phyloP scores from a whole-genome alignment of 2,113 vertebrate species.

The Strix aluco region DNA sequence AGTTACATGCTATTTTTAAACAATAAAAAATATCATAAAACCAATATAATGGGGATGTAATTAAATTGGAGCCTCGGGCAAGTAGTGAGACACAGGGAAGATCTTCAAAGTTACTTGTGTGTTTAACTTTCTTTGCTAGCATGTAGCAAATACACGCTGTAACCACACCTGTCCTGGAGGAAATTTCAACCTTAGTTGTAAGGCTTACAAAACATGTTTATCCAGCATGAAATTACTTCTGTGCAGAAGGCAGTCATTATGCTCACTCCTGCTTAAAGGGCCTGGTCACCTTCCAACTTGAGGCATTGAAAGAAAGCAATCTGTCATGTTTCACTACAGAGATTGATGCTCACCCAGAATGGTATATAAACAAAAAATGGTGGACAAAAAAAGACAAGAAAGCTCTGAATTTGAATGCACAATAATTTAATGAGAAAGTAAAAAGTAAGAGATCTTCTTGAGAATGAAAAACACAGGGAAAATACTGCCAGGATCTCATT shows the following conservation, averaged over 20 bases:
- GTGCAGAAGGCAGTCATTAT: not conserved
- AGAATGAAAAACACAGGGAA: not conserved
- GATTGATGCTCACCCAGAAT: not conserved
- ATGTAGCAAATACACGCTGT: not conserved
- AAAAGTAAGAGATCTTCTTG: accelerated
- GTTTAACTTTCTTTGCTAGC: not conserved
- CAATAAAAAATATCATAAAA: not conserved
- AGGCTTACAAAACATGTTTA: not conserved
- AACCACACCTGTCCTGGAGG: not conserved
- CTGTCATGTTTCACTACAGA: not conserved
- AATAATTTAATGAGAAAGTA: not conserved
- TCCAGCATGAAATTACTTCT: not conserved
- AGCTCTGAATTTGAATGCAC: not conserved
- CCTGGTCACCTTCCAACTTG: not conserved
- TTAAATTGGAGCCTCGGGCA: not conserved
- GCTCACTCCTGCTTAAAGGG: not conserved
- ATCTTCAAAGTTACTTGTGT: not conserved
- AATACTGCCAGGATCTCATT: not conserved
- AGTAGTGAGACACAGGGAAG: not conserved
- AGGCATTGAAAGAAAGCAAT: not conserved
- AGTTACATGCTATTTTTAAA: not conserved
- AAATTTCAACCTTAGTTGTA: not conserved
- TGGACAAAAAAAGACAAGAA: not conserved
- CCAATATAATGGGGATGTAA: not conserved
- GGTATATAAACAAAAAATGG: not conserved